These are phyloP conservation scores for Orthonyx spaldingii DNA, from an alignment of 2,113 vertebrate species.

Conservation along the genomic window DNA sequence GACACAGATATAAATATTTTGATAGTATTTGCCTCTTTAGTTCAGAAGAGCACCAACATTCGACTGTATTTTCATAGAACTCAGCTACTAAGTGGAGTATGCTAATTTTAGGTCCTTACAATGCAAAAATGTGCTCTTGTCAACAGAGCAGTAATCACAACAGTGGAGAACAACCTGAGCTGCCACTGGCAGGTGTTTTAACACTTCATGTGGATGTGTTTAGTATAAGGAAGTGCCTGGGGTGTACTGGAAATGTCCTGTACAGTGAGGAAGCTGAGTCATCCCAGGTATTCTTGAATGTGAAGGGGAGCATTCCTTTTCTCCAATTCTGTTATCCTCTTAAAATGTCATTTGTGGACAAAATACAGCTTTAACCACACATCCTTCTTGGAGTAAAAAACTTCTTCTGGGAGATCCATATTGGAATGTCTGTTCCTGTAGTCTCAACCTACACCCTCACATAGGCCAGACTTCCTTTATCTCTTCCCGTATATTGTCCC, in stretches of 20 bases:
- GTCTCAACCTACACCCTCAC: background rate
- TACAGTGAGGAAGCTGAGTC: background rate
- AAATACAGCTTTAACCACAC: background rate
- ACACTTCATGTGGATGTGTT: background rate
- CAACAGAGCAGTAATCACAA: background rate
- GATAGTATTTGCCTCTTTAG: background rate
- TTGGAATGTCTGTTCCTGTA: background rate
- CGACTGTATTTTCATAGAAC: background rate
- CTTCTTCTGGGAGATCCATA: rapidly evolving
- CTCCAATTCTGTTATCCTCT: background rate
- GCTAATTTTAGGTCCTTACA: background rate
- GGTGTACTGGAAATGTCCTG: background rate
- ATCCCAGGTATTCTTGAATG: background rate
- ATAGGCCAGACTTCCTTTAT: background rate
- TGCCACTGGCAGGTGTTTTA: background rate
- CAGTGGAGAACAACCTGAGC: background rate
- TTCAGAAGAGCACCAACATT: background rate
- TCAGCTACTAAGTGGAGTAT: background rate
- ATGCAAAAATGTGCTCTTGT: background rate
- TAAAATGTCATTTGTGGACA: background rate
- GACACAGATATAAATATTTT: background rate
- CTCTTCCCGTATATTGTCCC: background rate
- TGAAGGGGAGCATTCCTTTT: background rate
- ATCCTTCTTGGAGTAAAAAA: background rate
- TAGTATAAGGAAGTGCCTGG: background rate